Evolutionary conservation across 1,140 invertebrate species (phyloP), one percentile per base, ranked within the genome.

Genomic region (Lithobius niger): DNA sequence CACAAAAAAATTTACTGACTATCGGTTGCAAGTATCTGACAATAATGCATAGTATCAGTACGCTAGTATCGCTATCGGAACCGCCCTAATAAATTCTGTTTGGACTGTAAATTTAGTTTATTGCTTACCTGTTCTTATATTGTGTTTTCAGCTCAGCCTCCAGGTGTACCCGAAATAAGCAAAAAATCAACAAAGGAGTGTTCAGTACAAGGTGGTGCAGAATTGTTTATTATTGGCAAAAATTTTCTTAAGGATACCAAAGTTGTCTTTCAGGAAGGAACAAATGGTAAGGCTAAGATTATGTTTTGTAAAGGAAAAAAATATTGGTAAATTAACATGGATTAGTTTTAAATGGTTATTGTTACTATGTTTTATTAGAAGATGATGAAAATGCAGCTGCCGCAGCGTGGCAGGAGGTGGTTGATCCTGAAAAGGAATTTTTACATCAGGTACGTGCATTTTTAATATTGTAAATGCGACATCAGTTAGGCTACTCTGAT

Each of bases 221-320:
- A 96, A 66, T 71, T 97, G 16, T 96, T 96, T 67, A 84, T 97
- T 45, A 81, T 97, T 51, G 93, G 94, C 10, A 96, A 97, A 71
- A 97, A 97, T 71, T 97, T 97, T 67, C 76, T 93, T 15, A 95
- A 96, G 72, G 91, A 96, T 70, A 92, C 90, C 1, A 79, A 81
- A 52, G 83, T 97, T 6, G 76, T 90, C 40, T 96, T 97, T 68
- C 82, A 85, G 70, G 72, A 87, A 83, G 67, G 71, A 84, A 43
- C 86, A 88, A 65, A 84, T 88, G 72, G 82, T 27, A n/a, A n/a
- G n/a, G n/a, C n/a, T n/a, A n/a, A n/a, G n/a, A n/a, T n/a, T n/a
- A n/a, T n/a, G n/a, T n/a, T n/a, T n/a, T n/a, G n/a, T n/a, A n/a
- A n/a, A n/a, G n/a, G n/a, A n/a, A n/a, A n/a, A n/a, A n/a, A n/a